Conservation (phyloP, 2,888 invertebrate species). For the Amblyjoppa fuscipennis region DNA sequence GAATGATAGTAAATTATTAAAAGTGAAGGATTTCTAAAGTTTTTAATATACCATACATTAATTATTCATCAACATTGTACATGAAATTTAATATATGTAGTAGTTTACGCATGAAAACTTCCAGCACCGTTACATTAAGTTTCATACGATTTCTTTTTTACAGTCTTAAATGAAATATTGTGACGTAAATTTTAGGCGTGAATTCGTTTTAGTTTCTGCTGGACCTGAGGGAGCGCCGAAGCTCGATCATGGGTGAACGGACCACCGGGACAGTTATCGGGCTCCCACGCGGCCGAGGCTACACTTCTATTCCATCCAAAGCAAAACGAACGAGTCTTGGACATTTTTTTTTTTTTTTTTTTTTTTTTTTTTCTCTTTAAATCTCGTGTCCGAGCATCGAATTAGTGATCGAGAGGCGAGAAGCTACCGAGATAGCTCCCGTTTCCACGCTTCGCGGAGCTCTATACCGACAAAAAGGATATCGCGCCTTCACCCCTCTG, state of each 20-base stretch:
- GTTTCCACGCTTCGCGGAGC: slow-evolving; percentile 68
- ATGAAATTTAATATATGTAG: too few species aligned
- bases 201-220: slow-evolving; percentile 11
- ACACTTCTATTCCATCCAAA: slow-evolving; percentile 31
- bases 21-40: too few species aligned
- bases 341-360: slow-evolving; percentile 37
- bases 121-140: too few species aligned
- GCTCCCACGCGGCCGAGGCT: slow-evolving; percentile 64
- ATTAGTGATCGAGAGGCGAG: slow-evolving; percentile 57
- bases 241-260: slow-evolving; percentile 38
- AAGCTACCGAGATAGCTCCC: slow-evolving; percentile 45
- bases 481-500: slow-evolving; percentile 28
- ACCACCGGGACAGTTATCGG: slow-evolving; percentile 69
- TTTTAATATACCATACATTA: too few species aligned
- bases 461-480: slow-evolving; percentile 55
- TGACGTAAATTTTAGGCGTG: slow-evolving; percentile 13
- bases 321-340: slow-evolving; percentile 33
- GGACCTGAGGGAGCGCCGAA: slow-evolving; percentile 24
- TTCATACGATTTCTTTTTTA: too few species aligned
- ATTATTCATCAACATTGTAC: too few species aligned
- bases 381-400: slow-evolving; percentile 49
- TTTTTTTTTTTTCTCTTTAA: not conserved
- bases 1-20: too few species aligned
- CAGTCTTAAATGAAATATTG: slow-evolving; percentile 24
- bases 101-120: too few species aligned